Conservation (phyloP, 2,888 invertebrate genomes). For the Apotomis capreana region DNA sequence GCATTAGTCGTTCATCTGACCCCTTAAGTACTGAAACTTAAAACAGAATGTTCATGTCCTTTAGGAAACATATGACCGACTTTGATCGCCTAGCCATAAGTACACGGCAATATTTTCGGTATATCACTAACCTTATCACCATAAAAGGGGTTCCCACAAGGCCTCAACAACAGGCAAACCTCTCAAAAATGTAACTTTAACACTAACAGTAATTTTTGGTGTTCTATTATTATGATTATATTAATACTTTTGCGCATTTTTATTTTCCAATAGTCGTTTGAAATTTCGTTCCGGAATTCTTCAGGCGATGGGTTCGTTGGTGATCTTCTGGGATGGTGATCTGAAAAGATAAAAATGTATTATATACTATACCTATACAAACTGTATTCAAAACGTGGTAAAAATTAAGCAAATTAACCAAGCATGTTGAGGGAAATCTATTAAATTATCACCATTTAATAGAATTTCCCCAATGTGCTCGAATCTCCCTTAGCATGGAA, state of each 20-base stretch:
- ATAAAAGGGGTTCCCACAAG: constrained; percentile 59
- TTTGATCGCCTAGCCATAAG: too few species aligned
- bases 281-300: constrained; percentile 13
- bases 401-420: too few species aligned
- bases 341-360: constrained; percentile 12
- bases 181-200: constrained; percentile 51
- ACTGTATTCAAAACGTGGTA: too few species aligned
- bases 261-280: constrained; percentile 22
- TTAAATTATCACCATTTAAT: too few species aligned
- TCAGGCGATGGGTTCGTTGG: neutral
- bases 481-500: too few species aligned
- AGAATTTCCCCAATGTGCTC: too few species aligned
- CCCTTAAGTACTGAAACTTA: too few species aligned
- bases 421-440: too few species aligned
- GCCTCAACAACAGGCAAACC: constrained; percentile 53
- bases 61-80: too few species aligned
- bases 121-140: constrained; percentile 44
- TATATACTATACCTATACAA: neutral
- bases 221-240: constrained; percentile 58
- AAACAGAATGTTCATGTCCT: too few species aligned
- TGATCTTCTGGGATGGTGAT: constrained; percentile 11
- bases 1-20: too few species aligned
- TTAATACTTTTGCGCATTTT: constrained; percentile 40
- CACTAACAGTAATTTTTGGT: constrained; percentile 54
- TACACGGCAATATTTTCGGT: too few species aligned